These are phyloP conservation scores for Podabrus alpinus DNA, from an alignment of 2,888 invertebrate genomes.

Conservation along the genomic window DNA sequence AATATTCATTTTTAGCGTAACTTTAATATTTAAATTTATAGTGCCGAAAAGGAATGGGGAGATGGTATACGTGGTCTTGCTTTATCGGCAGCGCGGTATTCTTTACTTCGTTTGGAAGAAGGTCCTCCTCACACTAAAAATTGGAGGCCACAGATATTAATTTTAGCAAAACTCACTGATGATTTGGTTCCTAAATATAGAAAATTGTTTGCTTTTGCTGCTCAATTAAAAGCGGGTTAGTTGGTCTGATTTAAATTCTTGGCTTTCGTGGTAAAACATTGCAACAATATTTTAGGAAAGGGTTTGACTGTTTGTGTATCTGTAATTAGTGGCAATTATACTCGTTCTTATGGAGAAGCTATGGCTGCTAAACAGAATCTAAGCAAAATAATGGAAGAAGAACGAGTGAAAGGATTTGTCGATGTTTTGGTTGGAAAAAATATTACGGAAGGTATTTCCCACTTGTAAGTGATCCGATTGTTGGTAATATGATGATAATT, in stretches of 20 bases:
- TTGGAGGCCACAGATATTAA: slow-evolving; percentile 96
- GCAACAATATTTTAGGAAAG: slow-evolving; percentile 65
- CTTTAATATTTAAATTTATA: slow-evolving; percentile 52
- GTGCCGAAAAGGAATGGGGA: slow-evolving; percentile 99
- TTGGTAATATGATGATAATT: background rate
- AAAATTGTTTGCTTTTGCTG: slow-evolving; percentile 92
- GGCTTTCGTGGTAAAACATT: background rate
- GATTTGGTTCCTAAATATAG: slow-evolving; percentile 88
- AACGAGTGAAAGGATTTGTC: slow-evolving; percentile 97
- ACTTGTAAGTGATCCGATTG: slow-evolving; percentile 68
- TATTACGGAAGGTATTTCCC: slow-evolving; percentile 86
- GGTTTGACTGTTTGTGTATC: slow-evolving; percentile 94
- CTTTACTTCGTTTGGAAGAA: slow-evolving; percentile 91
- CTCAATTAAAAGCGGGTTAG: slow-evolving; percentile 91
- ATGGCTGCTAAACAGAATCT: slow-evolving; percentile 84
- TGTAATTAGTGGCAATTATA: slow-evolving; percentile 85
- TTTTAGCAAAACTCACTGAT: slow-evolving; percentile 84
- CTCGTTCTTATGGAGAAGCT: slow-evolving; percentile 80
- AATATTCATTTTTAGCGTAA: background rate
- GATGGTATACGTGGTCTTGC: slow-evolving; percentile 98
- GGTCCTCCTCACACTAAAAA: slow-evolving; percentile 99
- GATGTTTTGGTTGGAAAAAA: slow-evolving; percentile 89
- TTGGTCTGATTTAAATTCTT: slow-evolving; percentile 38
- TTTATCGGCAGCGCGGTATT: slow-evolving; percentile 94
- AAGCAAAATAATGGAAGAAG: slow-evolving; percentile 85